Percentiles rank a stretch among this genome's conserved stretches.
Evolutionary conservation across 2,113 vertebrate species (phyloP).

Genomic region (Chlorodrepanis virens): DNA sequence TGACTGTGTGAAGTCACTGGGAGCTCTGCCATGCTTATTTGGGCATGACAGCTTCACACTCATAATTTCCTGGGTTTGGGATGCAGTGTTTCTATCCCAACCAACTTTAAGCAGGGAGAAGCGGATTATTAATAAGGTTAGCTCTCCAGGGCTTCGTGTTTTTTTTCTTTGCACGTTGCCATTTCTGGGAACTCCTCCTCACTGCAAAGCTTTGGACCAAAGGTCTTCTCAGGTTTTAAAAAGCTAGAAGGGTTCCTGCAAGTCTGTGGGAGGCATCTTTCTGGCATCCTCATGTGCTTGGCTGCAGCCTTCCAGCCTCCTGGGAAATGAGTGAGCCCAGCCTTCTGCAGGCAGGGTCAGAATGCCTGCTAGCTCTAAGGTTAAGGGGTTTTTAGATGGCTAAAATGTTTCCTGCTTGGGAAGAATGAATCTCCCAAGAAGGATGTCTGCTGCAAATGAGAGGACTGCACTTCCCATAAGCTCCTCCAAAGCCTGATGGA

Average conservation of each 20-base stretch:
- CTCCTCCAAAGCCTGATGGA: not conserved
- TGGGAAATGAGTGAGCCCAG: not conserved
- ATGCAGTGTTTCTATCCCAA: not conserved
- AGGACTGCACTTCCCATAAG: not conserved
- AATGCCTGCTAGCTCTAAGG: not conserved
- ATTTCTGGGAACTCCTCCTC: constrained; percentile 41
- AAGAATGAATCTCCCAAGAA: not conserved
- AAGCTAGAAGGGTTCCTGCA: constrained; percentile 19
- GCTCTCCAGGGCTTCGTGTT: constrained; percentile 9
- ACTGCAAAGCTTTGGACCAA: not conserved
- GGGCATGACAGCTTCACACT: not conserved
- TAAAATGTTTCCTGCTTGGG: not conserved
- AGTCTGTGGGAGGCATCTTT: constrained; percentile 24
- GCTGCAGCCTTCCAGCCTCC: not conserved
- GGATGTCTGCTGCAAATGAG: not conserved
- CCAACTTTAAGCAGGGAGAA: not conserved
- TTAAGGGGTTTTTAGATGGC: not conserved
- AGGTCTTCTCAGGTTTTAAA: constrained; percentile 32
- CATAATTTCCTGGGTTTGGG: constrained; percentile 24
- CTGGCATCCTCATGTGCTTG: not conserved
- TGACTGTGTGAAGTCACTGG: constrained; percentile 25
- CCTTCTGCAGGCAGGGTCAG: not conserved
- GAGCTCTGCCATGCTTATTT: constrained; percentile 48
- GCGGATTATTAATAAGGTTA: not conserved
- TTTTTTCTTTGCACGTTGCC: not conserved